Evolutionary conservation across 2,797 vertebrate genomes (phyloP), one percentile per base, ranked within the genome.

Genomic region (Varecia variegata): DNA sequence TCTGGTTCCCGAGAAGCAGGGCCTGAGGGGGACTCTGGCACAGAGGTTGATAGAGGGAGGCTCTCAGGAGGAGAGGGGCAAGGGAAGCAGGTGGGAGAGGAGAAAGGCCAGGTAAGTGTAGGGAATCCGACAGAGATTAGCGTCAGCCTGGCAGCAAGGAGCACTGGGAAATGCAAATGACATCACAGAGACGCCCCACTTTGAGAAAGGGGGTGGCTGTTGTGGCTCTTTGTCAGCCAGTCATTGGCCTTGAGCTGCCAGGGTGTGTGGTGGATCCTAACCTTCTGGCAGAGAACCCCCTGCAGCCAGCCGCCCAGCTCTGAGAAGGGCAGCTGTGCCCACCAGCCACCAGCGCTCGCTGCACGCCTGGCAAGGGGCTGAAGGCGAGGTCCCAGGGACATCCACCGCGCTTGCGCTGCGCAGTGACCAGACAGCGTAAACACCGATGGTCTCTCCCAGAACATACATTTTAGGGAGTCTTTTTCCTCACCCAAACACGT

Each of bases 301-400:
- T 54, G 38, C 45, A 50, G 15, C 21, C 85, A 67, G 35, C 81
- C 14, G 6, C 38, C 8, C 25, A 27, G 23, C 6, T 52, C 47
- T 45, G 9, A 62, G 27, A 50, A 30, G 45, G 10, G 20, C 27
- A 81, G n/a, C 20, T 35, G 13, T 5, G 3, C 38, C 50, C 30
- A 56, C 40, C 17, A n/a, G 25, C 21, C 30, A 43, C 12, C 3
- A 0, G n/a, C 2, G 2, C 4, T 60, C 14, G 27, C 30, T 3
- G 8, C 17, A 25, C 6, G 6, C 23, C 38, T 27, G 52, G n/a
- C 11, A 11, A 54, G 18, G 21, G 11, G 5, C 6, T 15, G 38
- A 21, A 40, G 45, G 27, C 11, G 0, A 56, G 58, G 25, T 35
- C 32, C 15, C 13, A 13, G 27, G 50, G 45, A 38, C 7, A 54